Evolutionary conservation across 2,113 vertebrate species (phyloP).

Genomic region (Chauna torquata): DNA sequence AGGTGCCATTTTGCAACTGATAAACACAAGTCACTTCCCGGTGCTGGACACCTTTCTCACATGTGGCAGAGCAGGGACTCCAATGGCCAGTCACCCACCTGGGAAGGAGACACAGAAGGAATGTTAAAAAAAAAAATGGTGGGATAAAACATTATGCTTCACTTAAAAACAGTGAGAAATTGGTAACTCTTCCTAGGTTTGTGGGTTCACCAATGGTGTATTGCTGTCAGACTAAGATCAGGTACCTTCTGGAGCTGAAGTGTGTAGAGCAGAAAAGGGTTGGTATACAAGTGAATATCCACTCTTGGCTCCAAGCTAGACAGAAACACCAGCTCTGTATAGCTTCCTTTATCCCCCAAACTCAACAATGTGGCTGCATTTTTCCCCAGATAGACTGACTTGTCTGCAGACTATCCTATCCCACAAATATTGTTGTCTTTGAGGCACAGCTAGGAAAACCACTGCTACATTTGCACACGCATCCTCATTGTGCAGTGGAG

Average conservation of each 20-base stretch:
- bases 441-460: neutral
- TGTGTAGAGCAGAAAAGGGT: neutral
- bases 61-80: constrained; percentile 90
- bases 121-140: neutral
- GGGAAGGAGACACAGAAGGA: neutral
- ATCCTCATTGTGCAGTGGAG: neutral
- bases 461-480: neutral
- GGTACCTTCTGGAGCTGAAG: neutral
- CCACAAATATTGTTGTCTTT: neutral
- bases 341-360: neutral
- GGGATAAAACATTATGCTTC: neutral
- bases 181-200: neutral
- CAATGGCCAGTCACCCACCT: constrained; percentile 92
- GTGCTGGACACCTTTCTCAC: constrained; percentile 88
- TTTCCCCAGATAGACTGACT: neutral
- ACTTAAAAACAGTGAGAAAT: neutral
- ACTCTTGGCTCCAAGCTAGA: neutral
- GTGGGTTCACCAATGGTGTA: neutral
- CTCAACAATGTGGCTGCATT: neutral
- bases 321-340: neutral
- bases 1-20: constrained; percentile 89
- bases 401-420: neutral
- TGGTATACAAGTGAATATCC: neutral
- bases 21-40: constrained; percentile 89
- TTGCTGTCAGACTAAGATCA: neutral